phyloP scores from a whole-genome alignment of 1,140 invertebrate genomes.

The Globodera ellingtonae region DNA sequence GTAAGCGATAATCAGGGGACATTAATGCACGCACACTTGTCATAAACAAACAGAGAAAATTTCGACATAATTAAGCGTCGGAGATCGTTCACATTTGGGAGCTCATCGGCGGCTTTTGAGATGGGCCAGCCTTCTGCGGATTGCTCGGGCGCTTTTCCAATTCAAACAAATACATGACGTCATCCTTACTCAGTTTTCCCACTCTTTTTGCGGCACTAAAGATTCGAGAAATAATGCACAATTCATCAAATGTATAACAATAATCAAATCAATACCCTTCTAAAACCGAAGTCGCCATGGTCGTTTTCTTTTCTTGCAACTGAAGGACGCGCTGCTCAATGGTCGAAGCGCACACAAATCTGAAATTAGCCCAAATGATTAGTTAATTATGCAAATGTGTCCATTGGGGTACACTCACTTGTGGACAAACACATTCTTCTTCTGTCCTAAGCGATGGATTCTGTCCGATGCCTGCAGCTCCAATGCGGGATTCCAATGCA shows the following conservation, averaged over 20 bases:
- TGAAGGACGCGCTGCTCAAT: conserved; percentile 81
- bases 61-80: background rate
- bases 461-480: conserved; percentile 88
- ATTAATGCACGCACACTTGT: background rate
- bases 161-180: conserved; percentile 78
- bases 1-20: background rate
- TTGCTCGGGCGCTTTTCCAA: conserved; percentile 22
- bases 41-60: background rate
- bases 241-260: background rate
- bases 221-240: conserved; percentile 25
- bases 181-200: conserved; percentile 76
- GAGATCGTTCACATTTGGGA: background rate
- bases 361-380: conserved; percentile 60
- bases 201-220: conserved; percentile 70
- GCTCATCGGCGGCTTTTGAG: background rate
- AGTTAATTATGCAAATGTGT: background rate
- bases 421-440: conserved; percentile 78
- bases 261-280: conserved; percentile 49
- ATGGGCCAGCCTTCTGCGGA: background rate
- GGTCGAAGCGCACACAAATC: conserved; percentile 80
- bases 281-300: conserved; percentile 78
- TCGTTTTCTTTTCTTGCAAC: conserved; percentile 79
- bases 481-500: conserved; percentile 93
- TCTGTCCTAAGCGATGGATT: conserved; percentile 85
- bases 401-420: conserved; percentile 70